Evolutionary conservation across 23 tunicate genomes (phyloP), one percentile per base, ranked within the genome.

Genomic region (Diplosoma virens): DNA sequence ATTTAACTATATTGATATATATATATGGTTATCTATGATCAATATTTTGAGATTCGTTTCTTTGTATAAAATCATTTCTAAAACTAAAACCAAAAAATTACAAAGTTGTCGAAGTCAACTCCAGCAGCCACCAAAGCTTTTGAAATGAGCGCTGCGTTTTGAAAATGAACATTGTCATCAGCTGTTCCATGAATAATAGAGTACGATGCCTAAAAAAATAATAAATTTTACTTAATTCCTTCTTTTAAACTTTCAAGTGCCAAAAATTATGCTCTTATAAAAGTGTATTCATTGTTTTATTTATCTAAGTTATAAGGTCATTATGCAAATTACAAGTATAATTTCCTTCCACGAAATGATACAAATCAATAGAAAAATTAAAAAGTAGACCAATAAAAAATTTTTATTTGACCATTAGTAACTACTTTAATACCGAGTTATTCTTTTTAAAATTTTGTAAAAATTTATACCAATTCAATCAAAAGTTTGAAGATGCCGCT

Each of bases 131-230:
- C 48, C 14, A 89, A 58, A 26, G 96, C 96, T 73, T 89, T 89
- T 4, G 82, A 76, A 20, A 89, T 82, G 25, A 89, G 81, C 1
- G 93, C 98, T 1, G 98, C 98, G 50, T 94, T 94, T 58, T 87
- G 95, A 50, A 94, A 94, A 58, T 94, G 98, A 31, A 94, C 98
- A 56, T 94, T 94, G 79, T 94, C 98, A 46, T 94, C 98, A 28
- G 93, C 98, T 0, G 95, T 88, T 0, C 98, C 98, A 71, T 87
- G 95, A 17, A 94, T 94, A 30, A 94, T 87, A 25, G 81, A 59
- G 70, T 87, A 94, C 23, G 60, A 47, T 0, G 96, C 88, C 96
- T 89, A 86, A 23, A 35, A n/a, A n/a, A 55, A 14, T 41, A 7
- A 41, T 7, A 9, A 41, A 41, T 41, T 9, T 14, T 41, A 14